Evolutionary conservation across 2,113 vertebrate genomes (phyloP).

Genomic region (Bufo bufo): DNA sequence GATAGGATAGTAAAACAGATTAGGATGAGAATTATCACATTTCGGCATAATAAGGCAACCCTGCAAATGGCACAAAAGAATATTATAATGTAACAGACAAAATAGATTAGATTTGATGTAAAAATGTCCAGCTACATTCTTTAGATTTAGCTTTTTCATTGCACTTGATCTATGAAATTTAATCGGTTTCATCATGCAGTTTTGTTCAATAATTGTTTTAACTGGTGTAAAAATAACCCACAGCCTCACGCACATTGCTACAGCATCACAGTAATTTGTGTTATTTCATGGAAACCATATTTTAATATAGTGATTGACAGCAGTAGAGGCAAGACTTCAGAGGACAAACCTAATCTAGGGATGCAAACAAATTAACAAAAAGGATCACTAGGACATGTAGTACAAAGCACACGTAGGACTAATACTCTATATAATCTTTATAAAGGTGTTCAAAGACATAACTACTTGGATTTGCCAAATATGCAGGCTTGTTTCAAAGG

Average conservation of each 20-base stretch:
- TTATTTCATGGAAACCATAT: neutral
- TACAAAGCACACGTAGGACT: too few relatives aligned
- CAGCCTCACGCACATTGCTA: neutral
- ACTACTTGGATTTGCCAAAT: too few relatives aligned
- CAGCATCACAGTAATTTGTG: neutral
- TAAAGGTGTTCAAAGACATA: too few relatives aligned
- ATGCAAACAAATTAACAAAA: neutral
- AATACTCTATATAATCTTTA: too few relatives aligned
- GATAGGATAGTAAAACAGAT: constrained; percentile 60
- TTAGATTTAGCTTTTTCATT: constrained; percentile 13
- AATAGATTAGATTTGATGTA: constrained; percentile 12
- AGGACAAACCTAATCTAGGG: neutral
- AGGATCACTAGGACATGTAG: neutral
- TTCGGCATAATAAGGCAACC: constrained; percentile 50
- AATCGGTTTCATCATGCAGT: neutral
- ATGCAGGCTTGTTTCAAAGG: too few relatives aligned
- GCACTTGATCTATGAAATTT: neutral
- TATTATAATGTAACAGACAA: constrained; percentile 35
- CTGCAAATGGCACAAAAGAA: constrained; percentile 46
- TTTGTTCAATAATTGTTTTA: constrained; percentile 9
- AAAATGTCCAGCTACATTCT: neutral
- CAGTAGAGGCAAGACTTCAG: neutral
- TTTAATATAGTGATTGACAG: neutral
- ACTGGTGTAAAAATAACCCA: neutral
- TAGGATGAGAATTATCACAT: constrained; percentile 57